Evolutionary conservation across 2,113 vertebrate species (phyloP), one percentile per base, ranked within the genome.

Genomic region (Callopanchax toddi): DNA sequence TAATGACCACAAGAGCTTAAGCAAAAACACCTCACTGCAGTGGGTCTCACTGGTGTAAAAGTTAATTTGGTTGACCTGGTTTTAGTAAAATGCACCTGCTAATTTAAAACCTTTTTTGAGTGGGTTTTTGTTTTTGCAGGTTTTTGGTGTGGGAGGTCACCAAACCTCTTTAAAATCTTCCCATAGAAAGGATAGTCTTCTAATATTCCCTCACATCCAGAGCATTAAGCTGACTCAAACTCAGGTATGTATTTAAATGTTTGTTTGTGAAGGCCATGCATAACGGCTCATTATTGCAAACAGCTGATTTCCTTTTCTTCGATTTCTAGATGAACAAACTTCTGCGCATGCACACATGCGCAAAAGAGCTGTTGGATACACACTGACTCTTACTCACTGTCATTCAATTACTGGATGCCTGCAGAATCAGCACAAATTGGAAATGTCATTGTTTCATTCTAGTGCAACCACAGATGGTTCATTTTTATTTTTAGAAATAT

Each of bases 161-260:
- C 72, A 15, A 18, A 84, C 89, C 42, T 90, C 91, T 63, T 60
- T 91, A 71, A 92, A 93, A 78, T 92, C 92, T 29, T 86, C 92
- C 83, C 88, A 87, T 60, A 87, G 86, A 64, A 93, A 91, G 83
- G 92, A 94, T 16, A 83, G 92, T 49, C 81, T 92, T 71, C 91
- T 98, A 68, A 84, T 98, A 67, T 94, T 98, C 84, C 95, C 96
- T 51, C 94, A 95, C 57, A 93, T 98, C 76, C 94, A 95, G 54
- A 96, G 92, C 80, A 94, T 99, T 88, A 96, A 94, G 86, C 86
- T 94, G 11, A 95, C 95, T 74, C 94, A 94, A 81, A 94, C 93
- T 84, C 94, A 96, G 97, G 97, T 98, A 93, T n/a, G 75, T 32
- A 2, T 59, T 18, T 37, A 22, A 32, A 32, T 71, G 13, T 67